These are phyloP conservation scores for Cinclus cinclus DNA, from an alignment of 2,113 vertebrate species.

Conservation along the genomic window DNA sequence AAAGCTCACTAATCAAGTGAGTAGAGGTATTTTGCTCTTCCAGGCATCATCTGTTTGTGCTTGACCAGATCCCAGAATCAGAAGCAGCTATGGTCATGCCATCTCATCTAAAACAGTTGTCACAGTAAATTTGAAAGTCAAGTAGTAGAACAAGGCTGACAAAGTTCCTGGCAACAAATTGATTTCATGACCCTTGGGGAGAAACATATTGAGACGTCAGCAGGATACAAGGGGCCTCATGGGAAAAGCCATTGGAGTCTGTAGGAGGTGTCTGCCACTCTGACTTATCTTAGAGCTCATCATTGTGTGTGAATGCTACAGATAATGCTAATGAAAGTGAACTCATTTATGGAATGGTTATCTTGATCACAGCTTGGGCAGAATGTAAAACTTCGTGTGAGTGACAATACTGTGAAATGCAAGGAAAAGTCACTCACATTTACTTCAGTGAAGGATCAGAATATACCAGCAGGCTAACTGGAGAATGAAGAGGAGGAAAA, in stretches of 20 bases:
- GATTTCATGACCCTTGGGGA: slow-evolving; percentile 57
- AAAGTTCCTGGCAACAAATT: slow-evolving; percentile 57
- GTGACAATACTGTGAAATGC: background rate
- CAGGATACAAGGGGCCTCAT: slow-evolving; percentile 24
- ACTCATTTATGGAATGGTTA: slow-evolving; percentile 39
- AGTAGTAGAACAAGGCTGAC: slow-evolving; percentile 40
- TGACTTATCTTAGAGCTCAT: background rate
- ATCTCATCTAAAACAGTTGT: slow-evolving; percentile 12
- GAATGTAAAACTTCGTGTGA: slow-evolving; percentile 26
- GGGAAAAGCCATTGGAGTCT: background rate
- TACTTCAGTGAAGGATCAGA: background rate
- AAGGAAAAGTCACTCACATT: slow-evolving; percentile 3
- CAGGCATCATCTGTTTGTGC: background rate
- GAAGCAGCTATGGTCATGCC: background rate
- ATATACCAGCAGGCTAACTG: background rate
- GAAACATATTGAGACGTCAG: slow-evolving; percentile 59
- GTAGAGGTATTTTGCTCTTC: background rate
- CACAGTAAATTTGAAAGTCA: slow-evolving; percentile 53
- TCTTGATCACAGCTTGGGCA: slow-evolving; percentile 24
- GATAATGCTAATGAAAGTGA: slow-evolving; percentile 38
- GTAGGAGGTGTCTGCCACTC: slow-evolving; percentile 30
- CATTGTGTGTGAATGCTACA: background rate
- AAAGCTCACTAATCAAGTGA: background rate
- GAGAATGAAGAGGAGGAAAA: background rate
- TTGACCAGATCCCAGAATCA: background rate